Percentiles rank a stretch among this genome's conserved stretches.
These are phyloP conservation scores for Phyllotreta striolata DNA, from an alignment of 2,888 invertebrate species.

Conservation along the genomic window DNA sequence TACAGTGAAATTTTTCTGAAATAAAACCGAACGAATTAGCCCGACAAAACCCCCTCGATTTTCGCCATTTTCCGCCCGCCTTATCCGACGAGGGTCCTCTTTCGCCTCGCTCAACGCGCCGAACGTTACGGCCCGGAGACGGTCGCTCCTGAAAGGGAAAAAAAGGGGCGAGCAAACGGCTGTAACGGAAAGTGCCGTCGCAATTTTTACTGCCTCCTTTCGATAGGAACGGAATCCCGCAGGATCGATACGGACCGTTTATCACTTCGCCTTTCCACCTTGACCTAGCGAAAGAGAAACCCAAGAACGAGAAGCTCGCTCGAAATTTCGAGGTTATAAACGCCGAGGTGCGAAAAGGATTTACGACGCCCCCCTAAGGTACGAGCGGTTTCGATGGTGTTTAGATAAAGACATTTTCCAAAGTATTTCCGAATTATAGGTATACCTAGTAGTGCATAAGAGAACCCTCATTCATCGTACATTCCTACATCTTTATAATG, in stretches of 20 bases:
- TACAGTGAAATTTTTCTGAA: neutral
- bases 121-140: conserved; percentile 38
- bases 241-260: conserved; percentile 53
- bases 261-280: conserved; percentile 51
- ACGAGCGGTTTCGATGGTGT: no score
- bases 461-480: no score
- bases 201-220: conserved; percentile 42
- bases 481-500: no score
- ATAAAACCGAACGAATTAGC: neutral
- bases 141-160: conserved; percentile 23
- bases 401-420: no score
- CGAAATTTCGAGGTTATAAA: conserved; percentile 24
- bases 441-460: no score
- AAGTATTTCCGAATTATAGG: no score
- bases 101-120: conserved; percentile 32
- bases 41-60: neutral
- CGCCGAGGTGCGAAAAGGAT: conserved; percentile 24
- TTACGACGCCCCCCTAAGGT: conserved; percentile 4
- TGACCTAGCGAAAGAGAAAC: conserved; percentile 52
- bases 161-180: neutral
- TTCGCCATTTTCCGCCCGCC: neutral
- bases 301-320: conserved; percentile 22
- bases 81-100: conserved; percentile 8
- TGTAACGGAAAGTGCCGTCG: conserved; percentile 31
- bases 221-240: conserved; percentile 32